These are phyloP conservation scores for Cavia porcellus DNA, from an alignment of 2,113 vertebrate species.

Conservation along the genomic window DNA sequence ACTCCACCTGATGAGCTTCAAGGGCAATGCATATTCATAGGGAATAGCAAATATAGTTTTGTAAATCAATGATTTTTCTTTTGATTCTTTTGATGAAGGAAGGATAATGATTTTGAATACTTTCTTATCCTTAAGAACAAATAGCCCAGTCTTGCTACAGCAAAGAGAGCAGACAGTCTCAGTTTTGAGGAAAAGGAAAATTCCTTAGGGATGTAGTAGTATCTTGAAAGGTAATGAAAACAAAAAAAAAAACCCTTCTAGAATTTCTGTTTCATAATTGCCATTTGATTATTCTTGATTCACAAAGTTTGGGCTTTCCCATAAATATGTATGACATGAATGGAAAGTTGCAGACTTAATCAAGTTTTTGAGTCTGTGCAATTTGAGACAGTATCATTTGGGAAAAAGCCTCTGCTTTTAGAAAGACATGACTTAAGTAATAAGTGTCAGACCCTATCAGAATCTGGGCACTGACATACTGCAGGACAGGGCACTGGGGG, in stretches of 20 bases:
- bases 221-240: too few relatives aligned
- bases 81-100: not conserved
- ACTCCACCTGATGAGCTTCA: not conserved
- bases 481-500: conserved; percentile 84
- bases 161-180: not conserved
- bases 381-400: conserved; percentile 48
- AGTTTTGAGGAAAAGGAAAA: too few relatives aligned
- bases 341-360: conserved; percentile 37
- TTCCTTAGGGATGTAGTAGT: accelerated
- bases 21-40: not conserved
- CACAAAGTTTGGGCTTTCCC: not conserved
- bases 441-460: conserved; percentile 87
- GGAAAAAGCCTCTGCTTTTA: conserved; percentile 78
- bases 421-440: conserved; percentile 79
- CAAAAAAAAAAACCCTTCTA: not conserved
- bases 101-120: not conserved
- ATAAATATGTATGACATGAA: not conserved
- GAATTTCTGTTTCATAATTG: not conserved
- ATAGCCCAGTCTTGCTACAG: not conserved
- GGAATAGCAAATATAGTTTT: not conserved
- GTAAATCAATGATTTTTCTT: not conserved
- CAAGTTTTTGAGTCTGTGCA: conserved; percentile 7
- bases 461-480: conserved; percentile 80
- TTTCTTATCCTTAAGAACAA: not conserved
- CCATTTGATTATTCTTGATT: not conserved